Base-by-base conservation (phyloP, 2,113 vertebrate genomes). In the Psilopogon haemacephalus region DNA sequence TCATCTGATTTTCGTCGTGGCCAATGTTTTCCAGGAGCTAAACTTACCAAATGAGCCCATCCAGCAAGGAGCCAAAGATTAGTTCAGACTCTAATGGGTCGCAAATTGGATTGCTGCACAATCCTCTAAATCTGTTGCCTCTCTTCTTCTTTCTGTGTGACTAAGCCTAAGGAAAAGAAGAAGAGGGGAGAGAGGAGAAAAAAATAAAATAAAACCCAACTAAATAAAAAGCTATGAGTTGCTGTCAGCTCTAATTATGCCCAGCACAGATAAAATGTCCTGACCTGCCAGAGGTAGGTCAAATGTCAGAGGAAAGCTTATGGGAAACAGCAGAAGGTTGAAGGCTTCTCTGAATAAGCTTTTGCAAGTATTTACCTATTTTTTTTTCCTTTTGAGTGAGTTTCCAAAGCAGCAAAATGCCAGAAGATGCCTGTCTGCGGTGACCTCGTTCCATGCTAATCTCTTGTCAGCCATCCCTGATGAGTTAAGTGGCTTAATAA, bases 61-160 rank as follows among this genome's bases (percentile, higher is more conserved):
- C 71, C 52, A 83, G 27, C 26, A 75, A 67, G n/a, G 67, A 71
- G 37, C 62, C 55, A 78, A 92, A 86, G 84, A 93, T 91, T 78
- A 38, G 42, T 72, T 26, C 67, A 52, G 88, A 72, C 82, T 87
- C 42, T 82, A 92, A 93, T 92, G 86, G 92, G 79, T n/a, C 78
- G 76, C 95, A 97, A 97, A 96, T 94, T 97, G 92, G 93, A 94
- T 95, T 95, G 71, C 87, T 91, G 85, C 70, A 68, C 80, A 94
- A 77, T 87, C 60, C 75, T 72, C 70, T 76, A n/a, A 79, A 92
- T 95, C 79, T 90, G 76, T 74, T 91, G 75, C 90, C 46, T 93
- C 84, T 78, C 75, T 92, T 93, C 78, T 89, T 88, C 85, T 95
- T 95, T 95, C 88, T 77, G 27, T 90, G 16, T 81, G 86, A 95